These are phyloP conservation scores for Chrysina gloriosa DNA, from an alignment of 2,888 invertebrate genomes.

Conservation along the genomic window DNA sequence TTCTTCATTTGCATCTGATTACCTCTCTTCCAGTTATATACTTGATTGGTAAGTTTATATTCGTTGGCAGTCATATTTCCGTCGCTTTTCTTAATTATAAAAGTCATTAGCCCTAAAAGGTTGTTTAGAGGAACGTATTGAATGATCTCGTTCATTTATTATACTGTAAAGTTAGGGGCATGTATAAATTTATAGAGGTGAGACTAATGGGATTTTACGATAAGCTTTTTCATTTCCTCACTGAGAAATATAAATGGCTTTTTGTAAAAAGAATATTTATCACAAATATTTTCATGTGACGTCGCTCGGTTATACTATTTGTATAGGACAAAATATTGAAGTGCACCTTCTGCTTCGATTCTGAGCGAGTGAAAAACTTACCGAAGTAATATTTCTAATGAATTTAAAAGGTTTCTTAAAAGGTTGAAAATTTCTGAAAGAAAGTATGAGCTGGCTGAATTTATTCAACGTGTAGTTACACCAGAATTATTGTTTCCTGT, in stretches of 20 bases:
- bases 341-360: too few relatives aligned
- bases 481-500: too few relatives aligned
- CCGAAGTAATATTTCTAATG: too few relatives aligned
- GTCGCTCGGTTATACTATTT: neutral
- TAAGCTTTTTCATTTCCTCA: conserved; percentile 28
- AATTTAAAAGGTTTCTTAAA: too few relatives aligned
- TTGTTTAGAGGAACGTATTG: neutral
- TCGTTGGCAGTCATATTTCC: neutral
- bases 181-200: neutral
- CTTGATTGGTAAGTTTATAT: neutral
- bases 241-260: conserved; percentile 5
- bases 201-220: conserved; percentile 18
- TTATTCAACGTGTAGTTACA: too few relatives aligned
- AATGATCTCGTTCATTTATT: conserved; percentile 21
- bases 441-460: too few relatives aligned
- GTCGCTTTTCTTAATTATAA: conserved; percentile 7
- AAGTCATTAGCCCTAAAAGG: conserved; percentile 6
- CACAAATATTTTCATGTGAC: neutral
- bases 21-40: neutral
- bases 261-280: neutral
- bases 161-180: neutral
- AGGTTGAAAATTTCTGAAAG: too few relatives aligned
- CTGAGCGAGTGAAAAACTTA: too few relatives aligned
- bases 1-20: neutral
- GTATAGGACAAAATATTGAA: too few relatives aligned